Base-by-base conservation (phyloP, 2,888 invertebrate species). In the Anaspis maculata region DNA sequence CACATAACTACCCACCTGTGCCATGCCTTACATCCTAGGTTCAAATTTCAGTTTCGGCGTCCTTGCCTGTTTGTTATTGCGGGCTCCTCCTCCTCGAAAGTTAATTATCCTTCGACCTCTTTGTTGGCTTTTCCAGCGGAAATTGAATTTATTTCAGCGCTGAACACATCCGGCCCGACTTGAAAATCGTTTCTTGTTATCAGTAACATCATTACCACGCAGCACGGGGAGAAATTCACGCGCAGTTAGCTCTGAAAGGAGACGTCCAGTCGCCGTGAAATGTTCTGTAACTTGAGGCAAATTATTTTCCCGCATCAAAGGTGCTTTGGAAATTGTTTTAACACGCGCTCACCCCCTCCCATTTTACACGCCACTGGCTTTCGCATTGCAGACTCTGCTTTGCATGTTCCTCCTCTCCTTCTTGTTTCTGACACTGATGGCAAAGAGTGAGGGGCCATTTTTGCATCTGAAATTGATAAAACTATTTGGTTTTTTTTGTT, bases 211-310 rank as follows among this genome's bases (percentile, higher is more conserved):
- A 44, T 45, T 48, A 46, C 43, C 38, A 5, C 7, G 25, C 34
- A 27, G 38, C 13, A 30, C 33, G 32, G 15, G 36, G 40, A 44
- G 42, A 41, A 40, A 39, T 49, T 54, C 42, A 48, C 52, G 51
- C 52, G 41, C 51, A 51, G 50, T 58, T 58, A 49, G 39, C 46
- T 42, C 33, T 45, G 52, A 58, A 56, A 56, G 43, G 54, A 44
- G 45, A 39, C 41, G 54, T 49, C 54, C 56, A 54, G 47, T 42
- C 45, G 45, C 52, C 57, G 56, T 57, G 57, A 59, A 59, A 58
- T 54, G 55, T 54, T 58, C 53, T 44, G 56, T 58, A 58, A 58
- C 59, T 59, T 57, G 56, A 57, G 56, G 57, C 59, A 56, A 58
- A 57, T 57, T 57, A 57, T 56, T 56, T 56, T 55, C 51, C 52